These are phyloP conservation scores for Cantharis lateralis DNA, from an alignment of 2,888 invertebrate genomes.

Conservation along the genomic window DNA sequence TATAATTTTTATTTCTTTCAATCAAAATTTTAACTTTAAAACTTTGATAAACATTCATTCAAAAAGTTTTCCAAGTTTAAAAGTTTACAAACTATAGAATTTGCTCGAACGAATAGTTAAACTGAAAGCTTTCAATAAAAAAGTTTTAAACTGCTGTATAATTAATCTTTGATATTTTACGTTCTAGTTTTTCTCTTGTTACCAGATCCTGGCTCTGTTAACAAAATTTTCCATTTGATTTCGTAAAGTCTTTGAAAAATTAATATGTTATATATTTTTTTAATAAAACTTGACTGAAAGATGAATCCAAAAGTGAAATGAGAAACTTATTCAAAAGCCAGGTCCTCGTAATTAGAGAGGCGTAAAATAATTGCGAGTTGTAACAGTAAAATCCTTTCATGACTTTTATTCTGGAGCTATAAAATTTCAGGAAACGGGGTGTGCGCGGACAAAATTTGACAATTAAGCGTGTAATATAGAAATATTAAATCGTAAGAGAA, in stretches of 20 bases:
- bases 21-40: neutral
- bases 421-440: conserved; percentile 39
- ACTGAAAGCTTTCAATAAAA: conserved; percentile 4
- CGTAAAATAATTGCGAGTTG: conserved; percentile 41
- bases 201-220: neutral
- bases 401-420: conserved; percentile 36
- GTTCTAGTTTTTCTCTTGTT: conserved; percentile 8
- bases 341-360: conserved; percentile 40
- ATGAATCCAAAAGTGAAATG: conserved; percentile 7
- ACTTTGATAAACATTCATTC: conserved; percentile 10
- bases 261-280: neutral
- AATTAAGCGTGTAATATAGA: conserved; percentile 41
- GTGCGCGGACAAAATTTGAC: conserved; percentile 40
- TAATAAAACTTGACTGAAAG: conserved; percentile 8
- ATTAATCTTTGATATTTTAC: conserved; percentile 23
- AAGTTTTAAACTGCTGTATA: conserved; percentile 15
- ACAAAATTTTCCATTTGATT: neutral
- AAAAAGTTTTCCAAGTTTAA: conserved; percentile 3
- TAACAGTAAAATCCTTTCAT: conserved; percentile 24
- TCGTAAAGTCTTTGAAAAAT: neutral
- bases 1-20: neutral
- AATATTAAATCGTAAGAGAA: conserved; percentile 37
- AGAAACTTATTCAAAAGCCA: conserved; percentile 17
- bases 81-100: conserved; percentile 15
- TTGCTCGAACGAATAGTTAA: conserved; percentile 6